These are phyloP conservation scores for Heteractis magnifica DNA, from an alignment of 92 coral and sea anemone species.

Conservation along the genomic window DNA sequence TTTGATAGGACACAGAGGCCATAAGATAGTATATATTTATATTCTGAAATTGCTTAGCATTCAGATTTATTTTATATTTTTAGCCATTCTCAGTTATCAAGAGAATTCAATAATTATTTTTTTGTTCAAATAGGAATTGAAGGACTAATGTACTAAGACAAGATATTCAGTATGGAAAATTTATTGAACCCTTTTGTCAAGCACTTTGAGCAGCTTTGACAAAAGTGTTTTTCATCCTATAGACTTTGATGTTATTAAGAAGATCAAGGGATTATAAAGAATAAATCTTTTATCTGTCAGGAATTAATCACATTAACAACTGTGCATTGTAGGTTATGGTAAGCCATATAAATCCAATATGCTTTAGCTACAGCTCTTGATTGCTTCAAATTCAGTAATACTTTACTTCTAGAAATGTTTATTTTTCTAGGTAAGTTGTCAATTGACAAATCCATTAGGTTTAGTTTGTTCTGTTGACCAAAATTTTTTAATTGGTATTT, in stretches of 20 bases:
- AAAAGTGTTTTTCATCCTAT: not conserved
- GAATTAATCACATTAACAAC: not conserved
- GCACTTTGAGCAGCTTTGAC: not conserved
- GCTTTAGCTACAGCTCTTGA: not conserved
- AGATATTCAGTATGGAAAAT: not conserved
- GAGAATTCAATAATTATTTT: not conserved
- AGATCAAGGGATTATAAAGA: not conserved
- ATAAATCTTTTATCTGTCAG: not conserved
- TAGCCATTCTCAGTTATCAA: not conserved
- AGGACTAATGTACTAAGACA: not conserved
- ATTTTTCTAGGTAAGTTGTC: not conserved
- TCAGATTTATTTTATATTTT: not conserved
- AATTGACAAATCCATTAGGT: not conserved
- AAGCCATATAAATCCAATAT: not conserved
- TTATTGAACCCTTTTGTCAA: not conserved
- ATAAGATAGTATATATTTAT: not conserved
- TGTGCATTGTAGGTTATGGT: not conserved
- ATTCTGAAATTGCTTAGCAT: not conserved
- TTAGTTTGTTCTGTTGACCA: not conserved
- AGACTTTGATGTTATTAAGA: not conserved
- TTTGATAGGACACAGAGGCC: not conserved
- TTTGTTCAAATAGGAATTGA: not conserved
- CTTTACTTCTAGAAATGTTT: not conserved
- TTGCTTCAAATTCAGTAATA: not conserved
- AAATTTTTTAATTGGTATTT: no score